A percentile compares a stretch with the other conserved stretches of the same genome.
Conservation (phyloP, 2,797 vertebrate species). For the Pipistrellus pipistrellus region DNA sequence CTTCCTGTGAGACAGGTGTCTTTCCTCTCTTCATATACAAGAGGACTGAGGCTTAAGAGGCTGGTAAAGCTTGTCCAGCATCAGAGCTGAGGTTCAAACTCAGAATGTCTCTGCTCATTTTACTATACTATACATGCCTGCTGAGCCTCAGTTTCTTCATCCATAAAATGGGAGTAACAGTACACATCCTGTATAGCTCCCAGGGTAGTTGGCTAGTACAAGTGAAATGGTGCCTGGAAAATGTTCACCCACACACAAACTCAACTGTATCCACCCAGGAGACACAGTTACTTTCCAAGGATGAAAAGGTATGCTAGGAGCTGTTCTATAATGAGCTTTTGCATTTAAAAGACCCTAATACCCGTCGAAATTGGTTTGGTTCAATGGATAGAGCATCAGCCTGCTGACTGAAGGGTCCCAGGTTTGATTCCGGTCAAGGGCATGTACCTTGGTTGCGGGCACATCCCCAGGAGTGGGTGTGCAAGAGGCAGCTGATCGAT, state of each 20-base stretch:
- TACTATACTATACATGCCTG: accelerated
- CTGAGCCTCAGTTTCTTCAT: not conserved
- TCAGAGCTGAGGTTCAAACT: not conserved
- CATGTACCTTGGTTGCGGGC: too few species aligned
- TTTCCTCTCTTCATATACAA: not conserved
- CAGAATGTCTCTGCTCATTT: not conserved
- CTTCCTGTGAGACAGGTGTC: not conserved
- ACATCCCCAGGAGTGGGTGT: too few species aligned
- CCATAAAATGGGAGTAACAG: not conserved
- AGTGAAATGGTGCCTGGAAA: not conserved
- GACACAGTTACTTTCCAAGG: not conserved
- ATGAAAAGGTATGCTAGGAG: not conserved
- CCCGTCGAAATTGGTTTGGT: too few species aligned
- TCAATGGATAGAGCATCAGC: too few species aligned
- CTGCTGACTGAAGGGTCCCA: too few species aligned
- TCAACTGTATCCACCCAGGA: not conserved
- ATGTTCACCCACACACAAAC: too few species aligned
- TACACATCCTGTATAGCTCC: not conserved
- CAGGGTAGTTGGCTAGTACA: not conserved
- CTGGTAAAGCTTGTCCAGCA: not conserved
- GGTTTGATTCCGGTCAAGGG: too few species aligned
- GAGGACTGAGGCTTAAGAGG: not conserved
- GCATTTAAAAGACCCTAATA: not conserved
- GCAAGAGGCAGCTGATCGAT: too few species aligned
- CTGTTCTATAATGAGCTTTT: not conserved